A percentile compares a stretch with the other conserved stretches of the same genome.
These are phyloP conservation scores for Protomyctophum bolini DNA, from an alignment of 2,113 vertebrate genomes.

Conservation along the genomic window DNA sequence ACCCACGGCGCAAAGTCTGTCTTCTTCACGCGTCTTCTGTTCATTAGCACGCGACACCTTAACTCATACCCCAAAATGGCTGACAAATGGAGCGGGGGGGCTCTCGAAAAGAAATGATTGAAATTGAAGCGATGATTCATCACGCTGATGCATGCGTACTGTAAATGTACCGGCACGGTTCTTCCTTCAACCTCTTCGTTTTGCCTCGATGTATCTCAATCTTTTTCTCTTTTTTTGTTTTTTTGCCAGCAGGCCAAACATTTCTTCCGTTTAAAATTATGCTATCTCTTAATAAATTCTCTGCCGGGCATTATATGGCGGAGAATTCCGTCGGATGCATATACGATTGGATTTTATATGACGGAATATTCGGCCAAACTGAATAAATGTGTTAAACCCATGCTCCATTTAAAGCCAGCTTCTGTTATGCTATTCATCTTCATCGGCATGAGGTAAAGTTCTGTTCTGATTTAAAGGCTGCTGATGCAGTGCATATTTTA, in stretches of 20 bases:
- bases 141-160: conserved; percentile 46
- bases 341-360: no score
- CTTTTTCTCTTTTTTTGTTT: conserved; percentile 43
- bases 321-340: no score
- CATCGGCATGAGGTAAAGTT: conserved; percentile 54
- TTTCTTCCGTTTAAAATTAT: conserved; percentile 44
- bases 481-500: conserved; percentile 72
- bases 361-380: no score
- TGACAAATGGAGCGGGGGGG: conserved; percentile 65
- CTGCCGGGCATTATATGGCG: no score
- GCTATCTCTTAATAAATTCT: conserved; percentile 42
- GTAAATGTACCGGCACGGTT: conserved; percentile 42
- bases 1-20: conserved; percentile 47
- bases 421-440: conserved; percentile 66
- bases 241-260: conserved; percentile 47
- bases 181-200: conserved; percentile 36
- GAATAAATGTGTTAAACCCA: no score
- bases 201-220: conserved; percentile 33
- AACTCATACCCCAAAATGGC: conserved; percentile 61
- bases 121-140: conserved; percentile 73
- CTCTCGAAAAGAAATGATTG: conserved; percentile 72
- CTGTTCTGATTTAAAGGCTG: conserved; percentile 64
- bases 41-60: conserved; percentile 65
- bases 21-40: conserved; percentile 60
- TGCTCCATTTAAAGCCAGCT: conserved; percentile 43